These are phyloP conservation scores for Brachyopa scutellaris DNA, from an alignment of 2,888 invertebrate genomes.

Conservation along the genomic window DNA sequence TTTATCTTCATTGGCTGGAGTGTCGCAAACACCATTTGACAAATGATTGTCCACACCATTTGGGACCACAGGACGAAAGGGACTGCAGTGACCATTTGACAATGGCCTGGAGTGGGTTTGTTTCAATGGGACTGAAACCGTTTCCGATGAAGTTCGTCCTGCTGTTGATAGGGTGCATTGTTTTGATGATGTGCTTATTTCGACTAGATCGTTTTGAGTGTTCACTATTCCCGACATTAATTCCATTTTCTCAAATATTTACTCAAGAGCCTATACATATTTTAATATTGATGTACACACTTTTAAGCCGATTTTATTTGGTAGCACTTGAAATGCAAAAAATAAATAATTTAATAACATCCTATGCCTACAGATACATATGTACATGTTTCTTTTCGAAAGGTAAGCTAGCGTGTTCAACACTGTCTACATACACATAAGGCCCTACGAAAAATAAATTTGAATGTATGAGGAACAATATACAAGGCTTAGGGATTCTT, in stretches of 20 bases:
- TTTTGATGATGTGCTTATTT: constrained; percentile 21
- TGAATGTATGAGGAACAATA: too few species aligned
- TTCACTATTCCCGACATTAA: constrained; percentile 10
- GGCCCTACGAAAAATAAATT: too few species aligned
- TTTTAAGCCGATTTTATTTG: too few species aligned
- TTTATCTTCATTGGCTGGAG: constrained; percentile 41
- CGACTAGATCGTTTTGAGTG: constrained; percentile 8
- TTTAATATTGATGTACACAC: too few species aligned
- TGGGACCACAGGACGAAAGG: not conserved
- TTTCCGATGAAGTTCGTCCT: constrained; percentile 6
- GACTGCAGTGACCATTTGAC: constrained; percentile 44
- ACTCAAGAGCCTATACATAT: constrained; percentile 8
- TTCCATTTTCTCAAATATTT: constrained; percentile 35
- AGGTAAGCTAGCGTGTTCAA: too few species aligned
- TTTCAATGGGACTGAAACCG: constrained; percentile 36
- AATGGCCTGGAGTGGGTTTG: constrained; percentile 3
- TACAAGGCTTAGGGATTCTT: too few species aligned
- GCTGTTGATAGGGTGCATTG: not conserved
- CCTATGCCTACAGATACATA: too few species aligned
- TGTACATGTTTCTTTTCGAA: too few species aligned
- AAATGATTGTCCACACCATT: constrained; percentile 43
- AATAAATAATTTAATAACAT: too few species aligned
- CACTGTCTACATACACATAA: too few species aligned
- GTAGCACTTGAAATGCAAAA: too few species aligned
- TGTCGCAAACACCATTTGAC: constrained; percentile 32